A percentile compares a stretch with the other conserved stretches of the same genome.
Evolutionary conservation across 2,888 invertebrate species (phyloP).

Genomic region (Heteromurus nitidus): DNA sequence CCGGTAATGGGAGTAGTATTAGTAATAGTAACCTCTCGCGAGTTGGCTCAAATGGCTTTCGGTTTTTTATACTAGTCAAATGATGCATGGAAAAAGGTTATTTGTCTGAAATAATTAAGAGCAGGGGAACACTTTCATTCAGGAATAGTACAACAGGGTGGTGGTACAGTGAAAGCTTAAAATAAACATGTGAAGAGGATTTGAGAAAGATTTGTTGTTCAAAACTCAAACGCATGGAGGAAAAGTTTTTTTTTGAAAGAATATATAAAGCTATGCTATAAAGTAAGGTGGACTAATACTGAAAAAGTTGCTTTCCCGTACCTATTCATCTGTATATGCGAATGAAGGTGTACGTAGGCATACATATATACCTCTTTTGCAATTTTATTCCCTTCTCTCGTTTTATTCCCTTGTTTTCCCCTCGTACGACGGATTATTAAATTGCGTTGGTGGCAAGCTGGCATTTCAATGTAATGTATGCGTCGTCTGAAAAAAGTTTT

Average conservation of each 20-base stretch:
- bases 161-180: conserved; percentile 32
- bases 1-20: not conserved
- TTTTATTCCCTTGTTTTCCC: not conserved
- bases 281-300: too few relatives aligned
- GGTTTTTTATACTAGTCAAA: conserved; percentile 48
- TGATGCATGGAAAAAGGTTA: conserved; percentile 59
- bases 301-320: too few relatives aligned
- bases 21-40: not conserved
- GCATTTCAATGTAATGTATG: not conserved
- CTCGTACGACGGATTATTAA: not conserved
- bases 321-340: too few relatives aligned
- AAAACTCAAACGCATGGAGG: too few relatives aligned
- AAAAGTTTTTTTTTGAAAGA: not conserved
- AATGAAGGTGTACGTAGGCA: too few relatives aligned
- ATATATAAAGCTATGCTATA: not conserved
- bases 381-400: too few relatives aligned
- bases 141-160: conserved; percentile 1
- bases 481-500: not conserved
- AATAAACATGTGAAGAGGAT: conserved; percentile 37
- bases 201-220: conserved; percentile 32
- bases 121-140: conserved; percentile 46
- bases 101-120: conserved; percentile 54
- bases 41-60: conserved; percentile 23
- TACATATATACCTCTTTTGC: too few relatives aligned
- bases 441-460: conserved; percentile 1